Evolutionary conservation across 2,113 vertebrate genomes (phyloP).

Genomic region (Bufo bufo): DNA sequence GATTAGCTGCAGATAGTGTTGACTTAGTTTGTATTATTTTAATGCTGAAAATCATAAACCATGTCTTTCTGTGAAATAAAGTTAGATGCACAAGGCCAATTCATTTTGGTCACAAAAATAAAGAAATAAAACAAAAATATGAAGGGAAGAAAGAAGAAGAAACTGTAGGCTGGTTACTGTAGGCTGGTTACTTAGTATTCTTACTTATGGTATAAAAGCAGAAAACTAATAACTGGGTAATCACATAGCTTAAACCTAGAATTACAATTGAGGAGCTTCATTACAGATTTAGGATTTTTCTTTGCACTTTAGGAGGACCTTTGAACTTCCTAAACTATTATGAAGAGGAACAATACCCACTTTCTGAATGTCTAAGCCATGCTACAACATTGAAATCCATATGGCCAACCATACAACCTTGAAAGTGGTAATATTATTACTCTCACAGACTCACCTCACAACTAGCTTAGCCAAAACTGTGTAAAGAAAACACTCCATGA

Average conservation of each 20-base stretch:
- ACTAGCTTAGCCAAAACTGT: too few species aligned
- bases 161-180: too few species aligned
- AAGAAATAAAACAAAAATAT: background rate
- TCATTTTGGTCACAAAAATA: conserved; percentile 2
- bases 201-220: background rate
- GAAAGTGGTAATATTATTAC: too few species aligned
- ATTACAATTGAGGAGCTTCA: background rate
- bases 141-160: background rate
- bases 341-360: too few species aligned
- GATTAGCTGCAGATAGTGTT: conserved; percentile 25
- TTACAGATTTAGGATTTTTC: background rate
- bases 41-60: conserved; percentile 39
- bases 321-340: too few species aligned
- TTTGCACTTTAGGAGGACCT: background rate
- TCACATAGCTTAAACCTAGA: background rate
- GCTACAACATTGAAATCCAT: too few species aligned
- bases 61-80: conserved; percentile 1
- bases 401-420: too few species aligned
- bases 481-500: too few species aligned
- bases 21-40: conserved; percentile 39
- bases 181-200: too few species aligned
- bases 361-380: too few species aligned
- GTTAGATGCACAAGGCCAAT: background rate
- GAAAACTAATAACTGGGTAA: background rate
- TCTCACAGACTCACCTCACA: too few species aligned